Percentiles rank a stretch among this genome's conserved stretches.
These are phyloP conservation scores for Hucho hucho DNA, from an alignment of 2,113 vertebrate genomes.

Conservation along the genomic window DNA sequence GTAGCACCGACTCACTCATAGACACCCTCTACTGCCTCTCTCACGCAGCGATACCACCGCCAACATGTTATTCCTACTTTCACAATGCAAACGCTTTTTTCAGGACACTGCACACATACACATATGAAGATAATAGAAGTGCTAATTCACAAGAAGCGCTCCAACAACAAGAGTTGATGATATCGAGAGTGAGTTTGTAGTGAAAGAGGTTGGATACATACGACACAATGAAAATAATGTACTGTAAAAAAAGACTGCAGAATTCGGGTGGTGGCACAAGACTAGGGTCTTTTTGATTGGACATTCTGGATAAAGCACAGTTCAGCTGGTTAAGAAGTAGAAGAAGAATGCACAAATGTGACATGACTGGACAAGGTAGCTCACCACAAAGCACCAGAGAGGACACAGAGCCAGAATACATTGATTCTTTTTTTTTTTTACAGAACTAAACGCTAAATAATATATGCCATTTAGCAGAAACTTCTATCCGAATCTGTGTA, in stretches of 20 bases:
- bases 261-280: slow-evolving; percentile 36
- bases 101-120: slow-evolving; percentile 8
- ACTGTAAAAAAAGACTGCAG: slow-evolving; percentile 19
- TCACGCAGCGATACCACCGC: not conserved
- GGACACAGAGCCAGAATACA: slow-evolving; percentile 43
- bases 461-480: too few species aligned
- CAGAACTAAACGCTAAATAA: slow-evolving; percentile 34
- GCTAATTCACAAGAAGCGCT: not conserved
- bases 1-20: not conserved
- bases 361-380: slow-evolving; percentile 53
- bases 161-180: slow-evolving; percentile 2
- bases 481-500: too few species aligned
- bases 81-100: not conserved
- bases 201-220: slow-evolving; percentile 37
- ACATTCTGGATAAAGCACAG: slow-evolving; percentile 35
- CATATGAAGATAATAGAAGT: not conserved
- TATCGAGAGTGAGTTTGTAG: slow-evolving; percentile 19
- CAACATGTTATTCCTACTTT: not conserved
- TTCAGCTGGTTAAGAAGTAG: slow-evolving; percentile 21
- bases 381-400: slow-evolving; percentile 58
- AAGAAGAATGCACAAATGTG: slow-evolving; percentile 32
- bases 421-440: slow-evolving; percentile 16
- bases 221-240: slow-evolving; percentile 13
- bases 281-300: slow-evolving; percentile 33
- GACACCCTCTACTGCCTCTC: not conserved